A percentile compares a stretch with the other conserved stretches of the same genome.
Evolutionary conservation across 2,888 invertebrate genomes (phyloP).

Genomic region (Mythimna ferrago): DNA sequence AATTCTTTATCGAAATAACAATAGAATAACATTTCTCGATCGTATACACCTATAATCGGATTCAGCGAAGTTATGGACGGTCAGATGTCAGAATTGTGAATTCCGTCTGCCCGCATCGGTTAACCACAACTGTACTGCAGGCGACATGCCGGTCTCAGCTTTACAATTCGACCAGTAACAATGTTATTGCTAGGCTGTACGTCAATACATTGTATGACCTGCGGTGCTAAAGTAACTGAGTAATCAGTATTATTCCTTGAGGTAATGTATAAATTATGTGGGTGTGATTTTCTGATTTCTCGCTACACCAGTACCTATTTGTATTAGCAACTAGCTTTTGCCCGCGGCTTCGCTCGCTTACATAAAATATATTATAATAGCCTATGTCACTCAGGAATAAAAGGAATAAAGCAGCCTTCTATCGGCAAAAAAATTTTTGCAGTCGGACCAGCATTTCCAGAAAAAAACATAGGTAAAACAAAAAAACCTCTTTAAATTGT

Average conservation of each 20-base stretch:
- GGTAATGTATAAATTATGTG: background rate
- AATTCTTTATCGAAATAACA: slow-evolving; percentile 21
- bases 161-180: slow-evolving; percentile 74
- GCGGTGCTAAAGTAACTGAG: slow-evolving; percentile 12
- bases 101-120: slow-evolving; percentile 82
- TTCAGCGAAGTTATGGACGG: slow-evolving; percentile 62
- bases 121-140: slow-evolving; percentile 80
- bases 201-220: slow-evolving; percentile 37
- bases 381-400: too few species aligned
- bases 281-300: background rate
- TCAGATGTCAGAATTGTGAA: slow-evolving; percentile 71
- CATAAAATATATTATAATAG: too few species aligned
- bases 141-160: slow-evolving; percentile 74
- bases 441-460: too few species aligned
- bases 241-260: slow-evolving; percentile 15
- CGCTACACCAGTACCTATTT: background rate
- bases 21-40: slow-evolving; percentile 26
- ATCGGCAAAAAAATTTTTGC: too few species aligned
- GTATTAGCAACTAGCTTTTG: too few species aligned
- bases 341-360: too few species aligned
- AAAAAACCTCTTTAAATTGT: too few species aligned
- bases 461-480: too few species aligned
- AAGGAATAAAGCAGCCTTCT: too few species aligned
- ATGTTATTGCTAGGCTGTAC: slow-evolving; percentile 66
- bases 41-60: slow-evolving; percentile 39